Evolutionary conservation across 1,140 invertebrate genomes (phyloP), one percentile per base, ranked within the genome.

Genomic region (Eriocheir sinensis): DNA sequence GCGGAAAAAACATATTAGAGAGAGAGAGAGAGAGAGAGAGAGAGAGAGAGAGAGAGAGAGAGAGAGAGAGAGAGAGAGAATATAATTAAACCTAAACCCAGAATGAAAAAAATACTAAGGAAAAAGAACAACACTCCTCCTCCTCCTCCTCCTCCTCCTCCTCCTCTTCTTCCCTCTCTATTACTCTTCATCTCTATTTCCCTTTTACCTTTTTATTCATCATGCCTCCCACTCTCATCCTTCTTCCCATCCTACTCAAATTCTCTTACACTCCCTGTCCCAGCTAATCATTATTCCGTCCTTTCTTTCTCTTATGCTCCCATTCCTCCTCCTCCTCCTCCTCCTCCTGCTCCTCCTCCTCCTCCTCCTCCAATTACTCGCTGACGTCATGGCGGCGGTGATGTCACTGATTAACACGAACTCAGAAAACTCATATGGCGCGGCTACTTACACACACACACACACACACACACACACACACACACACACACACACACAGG

Each of bases 11-110:
- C 21, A 72, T 6, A 72, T 4, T 4, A 72, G 60, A 72, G 60
- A 72, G 60, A 72, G 60, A n/a, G 27, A n/a, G 27, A 72, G 60
- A 72, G 60, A 72, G 60, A 72, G 60, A 72, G 60, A 72, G 60
- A 72, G 60, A 72, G 60, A 72, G 60, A 72, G 60, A 72, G 60
- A 72, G 60, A n/a, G n/a, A n/a, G n/a, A n/a, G n/a, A n/a, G n/a
- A n/a, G n/a, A n/a, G n/a, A n/a, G n/a, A n/a, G n/a, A 72, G 60
- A 72, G 60, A 72, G 60, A 72, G 60, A 72, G 60, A 72, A n/a
- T n/a, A n/a, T n/a, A n/a, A n/a, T n/a, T n/a, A n/a, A n/a, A n/a
- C n/a, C n/a, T n/a, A n/a, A n/a, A n/a, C n/a, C n/a, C n/a, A n/a
- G n/a, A n/a, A n/a, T n/a, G n/a, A 72, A 72, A 72, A n/a, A 27